A percentile compares a stretch with the other conserved stretches of the same genome.
These are phyloP conservation scores for Drosophila leonis DNA, from an alignment of 2,888 invertebrate genomes.

Conservation along the genomic window DNA sequence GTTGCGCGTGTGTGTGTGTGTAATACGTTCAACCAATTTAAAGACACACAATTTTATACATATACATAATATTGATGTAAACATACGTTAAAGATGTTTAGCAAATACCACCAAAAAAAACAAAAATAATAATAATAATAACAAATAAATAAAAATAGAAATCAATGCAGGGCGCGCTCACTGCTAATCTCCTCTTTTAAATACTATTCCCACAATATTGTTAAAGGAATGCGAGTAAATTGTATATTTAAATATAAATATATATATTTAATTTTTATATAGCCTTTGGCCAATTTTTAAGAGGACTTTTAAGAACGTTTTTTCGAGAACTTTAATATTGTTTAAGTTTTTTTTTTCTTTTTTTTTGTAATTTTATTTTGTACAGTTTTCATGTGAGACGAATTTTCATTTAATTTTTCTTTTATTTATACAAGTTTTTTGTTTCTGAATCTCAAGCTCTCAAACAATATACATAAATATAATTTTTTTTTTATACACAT, in stretches of 20 bases:
- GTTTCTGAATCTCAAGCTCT: constrained; percentile 8
- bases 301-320: constrained; percentile 32
- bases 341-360: constrained; percentile 18
- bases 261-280: constrained; percentile 32
- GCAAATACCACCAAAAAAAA: constrained; percentile 42
- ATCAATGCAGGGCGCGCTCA: constrained; percentile 23
- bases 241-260: constrained; percentile 25
- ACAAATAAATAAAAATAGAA: constrained; percentile 7
- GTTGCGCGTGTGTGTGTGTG: constrained; percentile 1
- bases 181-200: constrained; percentile 32
- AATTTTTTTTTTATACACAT: constrained; percentile 1
- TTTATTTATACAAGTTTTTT: background rate
- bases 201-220: constrained; percentile 15
- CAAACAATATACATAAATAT: too few species aligned
- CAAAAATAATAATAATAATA: background rate
- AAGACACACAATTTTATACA: constrained; percentile 17
- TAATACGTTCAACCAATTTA: background rate
- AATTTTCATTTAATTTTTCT: background rate
- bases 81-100: constrained; percentile 22
- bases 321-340: constrained; percentile 27
- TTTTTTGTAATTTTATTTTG: constrained; percentile 30
- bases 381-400: constrained; percentile 24
- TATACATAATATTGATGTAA: constrained; percentile 19
- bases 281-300: constrained; percentile 38
- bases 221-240: constrained; percentile 14